Base-by-base conservation (phyloP, 2,888 invertebrate genomes). In the Ernsta delagoae region DNA sequence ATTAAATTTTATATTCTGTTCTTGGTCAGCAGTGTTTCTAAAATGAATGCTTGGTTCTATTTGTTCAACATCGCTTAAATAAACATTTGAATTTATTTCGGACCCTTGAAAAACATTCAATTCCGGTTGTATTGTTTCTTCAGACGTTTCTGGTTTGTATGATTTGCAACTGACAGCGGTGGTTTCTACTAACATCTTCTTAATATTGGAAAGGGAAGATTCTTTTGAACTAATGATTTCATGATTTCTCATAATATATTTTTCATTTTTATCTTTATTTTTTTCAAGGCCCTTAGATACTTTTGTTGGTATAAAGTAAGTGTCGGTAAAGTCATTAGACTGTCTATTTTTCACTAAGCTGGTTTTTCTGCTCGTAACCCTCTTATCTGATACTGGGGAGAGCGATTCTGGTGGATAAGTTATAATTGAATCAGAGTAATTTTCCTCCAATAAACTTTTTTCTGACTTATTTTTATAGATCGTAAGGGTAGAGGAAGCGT, bases 361-460 rank as follows among this genome's bases (percentile, higher is more conserved):
- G 31, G 59, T 56, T 59, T 59, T 48, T 65, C 24, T 59, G 5
- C 9, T 31, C 0, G 36, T 41, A 31, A 39, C 39, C 1, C 0
- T 59, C 59, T 65, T n/a, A 31, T 56, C 50, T 41, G 59, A 39
- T 31, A 36, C 59, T 41, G 31, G 4, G 5, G 36, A 48, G 4
- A 48, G 39, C 11, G 65, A 6, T 24, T 54, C 60, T 16, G 83
- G 78, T 66, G 89, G 86, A 73, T 90, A 88, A 7, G 88, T 89
- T 57, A 89, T 85, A 48, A 88, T 79, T 9, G 83, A 79, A 75
- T 82, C 81, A 8, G 84, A 84, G 71, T 78, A 75, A 48, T 78
- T 79, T 24, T 74, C 71, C 65, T 77, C 76, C 9, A 75, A 8
- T 36, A 8, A 45, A 36, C 45, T 36, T 16, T 45, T 54, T 67